Conservation (phyloP, 2,797 vertebrate genomes). For the Potorous gilbertii region DNA sequence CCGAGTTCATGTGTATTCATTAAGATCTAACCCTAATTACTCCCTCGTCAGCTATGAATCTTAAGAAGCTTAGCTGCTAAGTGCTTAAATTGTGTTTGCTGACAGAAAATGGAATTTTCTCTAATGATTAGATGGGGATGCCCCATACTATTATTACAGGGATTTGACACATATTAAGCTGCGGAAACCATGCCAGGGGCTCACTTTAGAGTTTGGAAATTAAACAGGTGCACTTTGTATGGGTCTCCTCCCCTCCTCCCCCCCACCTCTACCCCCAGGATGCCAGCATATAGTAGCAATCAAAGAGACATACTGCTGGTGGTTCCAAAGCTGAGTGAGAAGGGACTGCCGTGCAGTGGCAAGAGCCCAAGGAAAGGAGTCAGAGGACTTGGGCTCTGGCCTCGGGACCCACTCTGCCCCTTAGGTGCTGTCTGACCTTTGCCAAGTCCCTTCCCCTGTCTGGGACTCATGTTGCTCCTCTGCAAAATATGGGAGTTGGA, state of each 20-base stretch:
- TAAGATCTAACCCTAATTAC: conserved; percentile 83
- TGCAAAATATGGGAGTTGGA: neutral
- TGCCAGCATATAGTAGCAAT: conserved; percentile 2
- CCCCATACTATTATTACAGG: conserved; percentile 65
- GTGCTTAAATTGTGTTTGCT: conserved; percentile 83
- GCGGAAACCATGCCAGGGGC: neutral
- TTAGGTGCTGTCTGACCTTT: neutral
- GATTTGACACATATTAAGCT: conserved; percentile 63
- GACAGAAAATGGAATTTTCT: conserved; percentile 83
- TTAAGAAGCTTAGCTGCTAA: conserved; percentile 82
- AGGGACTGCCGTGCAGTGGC: neutral
- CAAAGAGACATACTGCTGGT: neutral
- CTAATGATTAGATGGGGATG: conserved; percentile 71
- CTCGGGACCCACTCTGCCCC: neutral
- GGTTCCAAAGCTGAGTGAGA: neutral
- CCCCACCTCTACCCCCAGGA: conserved; percentile 27
- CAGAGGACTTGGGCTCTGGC: neutral
- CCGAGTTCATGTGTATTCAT: conserved; percentile 80
- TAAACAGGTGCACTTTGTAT: conserved; percentile 55
- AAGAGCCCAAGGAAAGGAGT: neutral
- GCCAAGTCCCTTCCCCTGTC: neutral
- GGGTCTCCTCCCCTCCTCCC: conserved; percentile 26
- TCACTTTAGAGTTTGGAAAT: neutral
- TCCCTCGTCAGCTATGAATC: conserved; percentile 84
- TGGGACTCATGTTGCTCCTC: neutral